These are phyloP conservation scores for Serranochromis macrocephalus DNA, from an alignment of 2,113 vertebrate species.

Conservation along the genomic window DNA sequence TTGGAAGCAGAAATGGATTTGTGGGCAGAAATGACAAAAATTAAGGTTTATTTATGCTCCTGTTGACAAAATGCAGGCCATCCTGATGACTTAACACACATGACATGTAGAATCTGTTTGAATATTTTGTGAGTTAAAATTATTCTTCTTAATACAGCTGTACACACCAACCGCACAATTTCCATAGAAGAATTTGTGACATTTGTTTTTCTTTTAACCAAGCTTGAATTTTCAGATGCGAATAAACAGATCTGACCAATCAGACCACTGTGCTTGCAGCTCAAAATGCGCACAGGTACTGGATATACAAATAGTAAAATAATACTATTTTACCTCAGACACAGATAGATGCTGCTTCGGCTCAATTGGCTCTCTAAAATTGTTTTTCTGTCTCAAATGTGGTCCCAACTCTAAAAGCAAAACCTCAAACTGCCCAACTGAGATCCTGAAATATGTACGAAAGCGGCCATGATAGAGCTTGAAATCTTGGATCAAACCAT, in stretches of 20 bases:
- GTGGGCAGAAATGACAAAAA: neutral
- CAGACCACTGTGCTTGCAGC: neutral
- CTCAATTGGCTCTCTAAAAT: neutral
- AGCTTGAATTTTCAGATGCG: neutral
- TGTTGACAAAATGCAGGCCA: neutral
- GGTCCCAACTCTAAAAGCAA: neutral
- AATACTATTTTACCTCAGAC: neutral
- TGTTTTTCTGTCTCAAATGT: neutral
- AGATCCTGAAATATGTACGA: neutral
- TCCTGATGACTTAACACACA: neutral
- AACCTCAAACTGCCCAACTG: neutral
- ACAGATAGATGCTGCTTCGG: neutral
- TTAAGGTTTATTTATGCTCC: neutral
- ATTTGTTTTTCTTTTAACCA: neutral
- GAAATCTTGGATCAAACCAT: neutral
- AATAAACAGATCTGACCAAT: neutral
- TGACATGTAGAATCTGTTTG: neutral
- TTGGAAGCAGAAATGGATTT: neutral
- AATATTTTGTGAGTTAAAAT: neutral
- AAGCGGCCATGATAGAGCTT: neutral
- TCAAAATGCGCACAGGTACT: neutral
- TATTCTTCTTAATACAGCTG: neutral
- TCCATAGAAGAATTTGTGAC: neutral
- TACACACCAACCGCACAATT: rapidly evolving
- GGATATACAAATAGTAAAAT: neutral